These are phyloP conservation scores for Spicauda simplicius DNA, from an alignment of 2,888 invertebrate genomes.

Conservation along the genomic window DNA sequence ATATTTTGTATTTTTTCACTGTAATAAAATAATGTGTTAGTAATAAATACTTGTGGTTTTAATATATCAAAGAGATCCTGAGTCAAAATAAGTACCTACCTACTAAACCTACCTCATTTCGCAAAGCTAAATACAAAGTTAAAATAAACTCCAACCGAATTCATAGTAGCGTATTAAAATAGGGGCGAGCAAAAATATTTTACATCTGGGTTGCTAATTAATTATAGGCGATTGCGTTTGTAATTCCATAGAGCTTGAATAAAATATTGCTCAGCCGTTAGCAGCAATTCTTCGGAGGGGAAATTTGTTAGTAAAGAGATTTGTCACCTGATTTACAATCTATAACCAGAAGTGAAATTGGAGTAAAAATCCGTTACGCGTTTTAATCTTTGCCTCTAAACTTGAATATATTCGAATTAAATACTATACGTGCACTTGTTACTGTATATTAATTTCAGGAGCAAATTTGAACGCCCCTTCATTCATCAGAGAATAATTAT, in stretches of 20 bases:
- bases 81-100: too few relatives aligned
- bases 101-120: too few relatives aligned
- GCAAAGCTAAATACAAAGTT: neutral
- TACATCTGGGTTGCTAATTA: slow-evolving; percentile 11
- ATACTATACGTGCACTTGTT: too few relatives aligned
- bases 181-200: slow-evolving; percentile 9
- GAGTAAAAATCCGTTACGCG: neutral
- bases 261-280: slow-evolving; percentile 26
- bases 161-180: neutral
- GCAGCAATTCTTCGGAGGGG: neutral
- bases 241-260: slow-evolving; percentile 17
- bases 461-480: too few relatives aligned
- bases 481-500: too few relatives aligned
- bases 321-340: slow-evolving; percentile 6
- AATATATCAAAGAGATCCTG: too few relatives aligned
- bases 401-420: too few relatives aligned
- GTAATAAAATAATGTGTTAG: too few relatives aligned
- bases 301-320: slow-evolving; percentile 7
- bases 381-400: too few relatives aligned
- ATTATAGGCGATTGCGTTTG: slow-evolving; percentile 18
- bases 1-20: too few relatives aligned
- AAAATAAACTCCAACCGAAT: neutral
- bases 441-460: too few relatives aligned
- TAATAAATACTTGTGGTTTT: too few relatives aligned
- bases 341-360: neutral